Evolutionary conservation across 2,797 vertebrate genomes (phyloP).

Genomic region (Sebastes iracundus): DNA sequence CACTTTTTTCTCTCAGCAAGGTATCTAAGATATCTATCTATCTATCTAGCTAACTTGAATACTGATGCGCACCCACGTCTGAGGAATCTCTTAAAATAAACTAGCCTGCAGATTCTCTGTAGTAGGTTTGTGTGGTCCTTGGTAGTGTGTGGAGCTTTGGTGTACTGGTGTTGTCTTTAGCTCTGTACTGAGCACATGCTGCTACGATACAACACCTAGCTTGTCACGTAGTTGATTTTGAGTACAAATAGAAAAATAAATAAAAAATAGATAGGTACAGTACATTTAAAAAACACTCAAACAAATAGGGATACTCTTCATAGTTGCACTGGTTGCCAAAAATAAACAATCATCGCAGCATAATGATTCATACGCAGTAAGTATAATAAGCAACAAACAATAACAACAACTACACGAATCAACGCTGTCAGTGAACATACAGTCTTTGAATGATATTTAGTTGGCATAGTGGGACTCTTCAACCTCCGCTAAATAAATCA

Average conservation of each 20-base stretch:
- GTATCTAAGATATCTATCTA: slow-evolving; percentile 6
- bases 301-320: slow-evolving; percentile 44
- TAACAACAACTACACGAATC: slow-evolving; percentile 74
- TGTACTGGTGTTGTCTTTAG: slow-evolving; percentile 64
- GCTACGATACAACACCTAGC: slow-evolving; percentile 71
- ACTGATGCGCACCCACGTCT: slow-evolving; percentile 32
- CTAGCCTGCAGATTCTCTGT: slow-evolving; percentile 39
- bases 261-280: slow-evolving; percentile 40
- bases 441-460: slow-evolving; percentile 63
- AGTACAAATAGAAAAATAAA: slow-evolving; percentile 40
- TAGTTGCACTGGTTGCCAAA: slow-evolving; percentile 49
- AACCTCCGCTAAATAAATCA: slow-evolving; percentile 40
- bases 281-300: slow-evolving; percentile 66
- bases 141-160: slow-evolving; percentile 70
- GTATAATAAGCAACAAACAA: slow-evolving; percentile 71
- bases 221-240: slow-evolving; percentile 48
- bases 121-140: slow-evolving; percentile 35
- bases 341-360: slow-evolving; percentile 64
- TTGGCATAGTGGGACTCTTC: slow-evolving; percentile 72
- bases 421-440: slow-evolving; percentile 76
- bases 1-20: slow-evolving; percentile 26
- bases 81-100: slow-evolving; percentile 50
- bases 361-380: slow-evolving; percentile 61
- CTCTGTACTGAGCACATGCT: slow-evolving; percentile 75
- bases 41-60: slow-evolving; percentile 25